phyloP scores from a whole-genome alignment of 2,113 vertebrate species.

The Meriones unguiculatus region DNA sequence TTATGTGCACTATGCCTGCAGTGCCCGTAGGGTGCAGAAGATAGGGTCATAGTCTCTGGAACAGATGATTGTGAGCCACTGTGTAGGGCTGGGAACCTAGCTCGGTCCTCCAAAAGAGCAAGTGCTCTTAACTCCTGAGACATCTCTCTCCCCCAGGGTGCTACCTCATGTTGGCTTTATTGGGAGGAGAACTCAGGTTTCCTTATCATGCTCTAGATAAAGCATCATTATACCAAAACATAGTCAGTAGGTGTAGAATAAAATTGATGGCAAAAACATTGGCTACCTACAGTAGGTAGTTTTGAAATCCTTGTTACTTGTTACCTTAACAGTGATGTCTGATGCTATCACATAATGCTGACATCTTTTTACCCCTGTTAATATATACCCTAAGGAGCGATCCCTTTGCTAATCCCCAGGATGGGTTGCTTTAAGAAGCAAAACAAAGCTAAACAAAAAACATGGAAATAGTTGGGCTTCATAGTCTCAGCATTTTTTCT shows the following conservation, averaged over 20 bases:
- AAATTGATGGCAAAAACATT: slow-evolving; percentile 7
- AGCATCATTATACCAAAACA: not conserved
- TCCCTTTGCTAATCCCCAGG: not conserved
- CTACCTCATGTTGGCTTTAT: not conserved
- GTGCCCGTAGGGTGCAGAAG: not conserved
- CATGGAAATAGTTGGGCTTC: not conserved
- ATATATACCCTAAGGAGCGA: not conserved
- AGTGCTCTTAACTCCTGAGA: not conserved
- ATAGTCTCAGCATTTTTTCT: not conserved
- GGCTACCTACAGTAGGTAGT: not conserved
- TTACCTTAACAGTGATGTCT: not conserved
- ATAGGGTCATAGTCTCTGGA: not conserved
- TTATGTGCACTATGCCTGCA: not conserved
- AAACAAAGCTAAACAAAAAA: not conserved
- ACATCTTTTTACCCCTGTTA: not conserved
- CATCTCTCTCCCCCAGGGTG: not conserved
- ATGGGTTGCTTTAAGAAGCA: not conserved
- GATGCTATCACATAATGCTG: not conserved
- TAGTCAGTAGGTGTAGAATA: not conserved
- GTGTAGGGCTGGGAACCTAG: not conserved
- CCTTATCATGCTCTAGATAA: not conserved
- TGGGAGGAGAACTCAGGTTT: not conserved
- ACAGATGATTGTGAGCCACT: not conserved
- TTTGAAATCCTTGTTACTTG: slow-evolving; percentile 35
- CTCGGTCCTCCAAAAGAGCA: not conserved